Percentiles rank a stretch among this genome's conserved stretches.
Conservation (phyloP, 2,113 vertebrate species). For the Drymodes brunneopygia region DNA sequence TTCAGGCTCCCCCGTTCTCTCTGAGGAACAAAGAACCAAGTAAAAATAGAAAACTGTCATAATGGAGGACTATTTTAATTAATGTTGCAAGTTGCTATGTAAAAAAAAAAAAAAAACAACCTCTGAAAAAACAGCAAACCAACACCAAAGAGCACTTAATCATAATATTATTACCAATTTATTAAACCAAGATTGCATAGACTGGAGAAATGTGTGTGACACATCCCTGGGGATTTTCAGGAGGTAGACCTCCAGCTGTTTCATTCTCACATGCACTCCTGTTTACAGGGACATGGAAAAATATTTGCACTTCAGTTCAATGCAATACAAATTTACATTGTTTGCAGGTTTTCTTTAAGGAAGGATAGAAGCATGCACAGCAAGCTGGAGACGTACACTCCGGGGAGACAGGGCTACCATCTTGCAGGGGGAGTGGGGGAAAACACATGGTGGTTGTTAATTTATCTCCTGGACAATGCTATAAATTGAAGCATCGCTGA, state of each 20-base stretch:
- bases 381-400: background rate
- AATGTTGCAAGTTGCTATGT: background rate
- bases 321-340: background rate
- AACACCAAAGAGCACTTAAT: conserved; percentile 32
- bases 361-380: background rate
- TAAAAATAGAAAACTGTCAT: background rate
- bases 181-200: conserved; percentile 40
- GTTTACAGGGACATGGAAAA: conserved; percentile 27
- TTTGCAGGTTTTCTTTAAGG: conserved; percentile 28
- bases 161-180: conserved; percentile 53
- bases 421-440: background rate
- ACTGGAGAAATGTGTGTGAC: conserved; percentile 21
- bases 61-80: background rate
- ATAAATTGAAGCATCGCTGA: conserved; percentile 9
- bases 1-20: background rate
- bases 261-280: conserved; percentile 18
- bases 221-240: background rate
- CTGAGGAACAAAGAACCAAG: background rate
- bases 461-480: conserved; percentile 12
- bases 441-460: background rate
- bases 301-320: background rate
- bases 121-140: conserved; percentile 5
- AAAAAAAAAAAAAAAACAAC: background rate
- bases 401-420: background rate
- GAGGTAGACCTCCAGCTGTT: conserved; percentile 53